These are phyloP conservation scores for Gnatocerus cornutus DNA, from an alignment of 2,888 invertebrate genomes.

Conservation along the genomic window DNA sequence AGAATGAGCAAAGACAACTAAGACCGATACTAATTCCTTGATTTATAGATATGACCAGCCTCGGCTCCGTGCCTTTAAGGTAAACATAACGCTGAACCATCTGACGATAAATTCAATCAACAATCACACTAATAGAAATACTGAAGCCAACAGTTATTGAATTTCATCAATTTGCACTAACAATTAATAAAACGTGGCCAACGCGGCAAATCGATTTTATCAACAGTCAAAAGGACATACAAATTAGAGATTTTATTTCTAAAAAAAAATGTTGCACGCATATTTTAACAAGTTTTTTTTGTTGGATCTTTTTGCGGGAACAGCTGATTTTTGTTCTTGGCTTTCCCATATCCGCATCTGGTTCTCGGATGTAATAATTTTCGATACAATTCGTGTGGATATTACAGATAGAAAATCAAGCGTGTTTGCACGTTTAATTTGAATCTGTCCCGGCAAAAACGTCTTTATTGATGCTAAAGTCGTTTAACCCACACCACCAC, in stretches of 20 bases:
- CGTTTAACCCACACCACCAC: constrained; percentile 21
- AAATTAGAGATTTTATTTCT: no score
- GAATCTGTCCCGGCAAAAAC: constrained; percentile 50
- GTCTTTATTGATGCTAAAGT: constrained; percentile 32
- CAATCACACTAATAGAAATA: constrained; percentile 4
- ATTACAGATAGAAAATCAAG: constrained; percentile 55
- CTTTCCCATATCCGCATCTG: constrained; percentile 2
- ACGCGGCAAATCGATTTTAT: neutral
- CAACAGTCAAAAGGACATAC: neutral
- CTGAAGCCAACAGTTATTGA: neutral
- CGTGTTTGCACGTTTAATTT: constrained; percentile 55
- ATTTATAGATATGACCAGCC: constrained; percentile 16
- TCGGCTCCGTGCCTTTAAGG: constrained; percentile 8
- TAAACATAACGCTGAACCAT: constrained; percentile 19
- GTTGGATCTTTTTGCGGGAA: neutral
- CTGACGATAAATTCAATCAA: constrained; percentile 29
- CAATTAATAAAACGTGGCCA: constrained; percentile 2
- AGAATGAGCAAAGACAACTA: constrained; percentile 17
- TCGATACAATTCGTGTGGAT: constrained; percentile 8
- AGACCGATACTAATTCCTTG: constrained; percentile 43
- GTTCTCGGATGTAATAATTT: neutral
- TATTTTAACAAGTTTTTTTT: no score
- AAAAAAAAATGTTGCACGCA: no score
- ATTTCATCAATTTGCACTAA: constrained; percentile 1
- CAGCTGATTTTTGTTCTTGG: neutral